phyloP scores from a whole-genome alignment of 2,797 vertebrate species.

The Hafferia zeledoni region DNA sequence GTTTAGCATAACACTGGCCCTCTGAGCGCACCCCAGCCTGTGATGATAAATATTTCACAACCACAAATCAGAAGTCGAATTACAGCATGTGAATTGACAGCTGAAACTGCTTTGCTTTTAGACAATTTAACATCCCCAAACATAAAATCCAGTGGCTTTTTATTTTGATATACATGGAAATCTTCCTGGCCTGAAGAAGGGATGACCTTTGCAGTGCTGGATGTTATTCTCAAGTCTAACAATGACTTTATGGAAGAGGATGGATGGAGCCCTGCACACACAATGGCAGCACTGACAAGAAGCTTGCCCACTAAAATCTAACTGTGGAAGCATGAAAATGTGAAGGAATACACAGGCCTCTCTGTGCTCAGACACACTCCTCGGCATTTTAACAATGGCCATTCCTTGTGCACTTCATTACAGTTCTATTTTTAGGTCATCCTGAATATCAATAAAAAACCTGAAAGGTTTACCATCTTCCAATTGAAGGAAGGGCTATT shows the following conservation, averaged over 20 bases:
- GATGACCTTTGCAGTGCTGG: background rate
- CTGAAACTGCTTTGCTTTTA: background rate
- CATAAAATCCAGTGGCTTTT: background rate
- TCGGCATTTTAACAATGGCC: background rate
- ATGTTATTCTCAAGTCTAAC: background rate
- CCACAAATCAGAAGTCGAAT: background rate
- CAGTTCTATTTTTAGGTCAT: slow-evolving; percentile 41
- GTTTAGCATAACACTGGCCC: background rate
- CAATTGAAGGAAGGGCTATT: slow-evolving; percentile 3
- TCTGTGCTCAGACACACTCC: background rate
- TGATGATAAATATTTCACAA: background rate
- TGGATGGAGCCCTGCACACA: background rate
- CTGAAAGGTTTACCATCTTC: slow-evolving; percentile 23
- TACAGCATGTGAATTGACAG: background rate
- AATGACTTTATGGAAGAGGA: background rate
- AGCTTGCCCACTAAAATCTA: background rate
- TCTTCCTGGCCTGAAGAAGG: background rate
- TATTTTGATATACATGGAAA: background rate
- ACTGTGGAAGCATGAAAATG: background rate
- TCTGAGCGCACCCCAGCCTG: background rate
- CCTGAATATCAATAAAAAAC: slow-evolving; percentile 6
- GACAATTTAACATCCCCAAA: background rate
- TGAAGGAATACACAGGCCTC: background rate
- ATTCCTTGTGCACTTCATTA: background rate
- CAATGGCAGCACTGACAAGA: background rate